A percentile compares a stretch with the other conserved stretches of the same genome.
Evolutionary conservation across 2,888 invertebrate species (phyloP).

Genomic region (Eustalomyia histrio): DNA sequence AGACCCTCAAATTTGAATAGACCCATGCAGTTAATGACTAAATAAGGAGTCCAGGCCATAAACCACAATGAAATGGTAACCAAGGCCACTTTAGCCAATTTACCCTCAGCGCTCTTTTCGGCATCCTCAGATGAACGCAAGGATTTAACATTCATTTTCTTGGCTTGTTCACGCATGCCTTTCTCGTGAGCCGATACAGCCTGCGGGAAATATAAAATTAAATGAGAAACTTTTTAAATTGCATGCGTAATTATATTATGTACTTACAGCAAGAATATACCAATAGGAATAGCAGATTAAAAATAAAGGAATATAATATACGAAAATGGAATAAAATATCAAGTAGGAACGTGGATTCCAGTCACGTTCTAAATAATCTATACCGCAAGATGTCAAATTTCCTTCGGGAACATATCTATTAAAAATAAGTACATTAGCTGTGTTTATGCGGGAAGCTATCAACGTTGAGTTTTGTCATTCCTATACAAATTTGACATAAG

Average conservation of each 20-base stretch:
- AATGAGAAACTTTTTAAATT: background rate
- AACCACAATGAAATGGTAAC: slow-evolving; percentile 95
- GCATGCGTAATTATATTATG: background rate
- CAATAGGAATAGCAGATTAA: slow-evolving; percentile 92
- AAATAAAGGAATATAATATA: slow-evolving; percentile 88
- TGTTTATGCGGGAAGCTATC: too few species aligned
- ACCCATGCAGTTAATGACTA: slow-evolving; percentile 90
- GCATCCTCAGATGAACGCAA: slow-evolving; percentile 88
- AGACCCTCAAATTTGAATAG: slow-evolving; percentile 87
- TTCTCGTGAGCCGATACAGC: slow-evolving; percentile 92
- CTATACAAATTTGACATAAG: too few species aligned
- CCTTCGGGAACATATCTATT: slow-evolving; percentile 95
- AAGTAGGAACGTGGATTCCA: slow-evolving; percentile 90
- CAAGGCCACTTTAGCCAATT: slow-evolving; percentile 93
- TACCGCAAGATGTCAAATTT: slow-evolving; percentile 95
- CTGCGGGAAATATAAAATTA: slow-evolving; percentile 74
- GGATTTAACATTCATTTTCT: slow-evolving; percentile 96
- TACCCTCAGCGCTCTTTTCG: slow-evolving; percentile 90
- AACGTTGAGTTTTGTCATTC: too few species aligned
- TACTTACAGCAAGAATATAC: slow-evolving; percentile 88
- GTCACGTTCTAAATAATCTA: slow-evolving; percentile 89
- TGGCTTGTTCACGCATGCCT: slow-evolving; percentile 93
- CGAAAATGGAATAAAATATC: slow-evolving; percentile 87
- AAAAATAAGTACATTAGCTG: too few species aligned
- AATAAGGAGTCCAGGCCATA: slow-evolving; percentile 95